Base-by-base conservation (phyloP, 1,140 invertebrate species). In the Tribolium castaneum region DNA sequence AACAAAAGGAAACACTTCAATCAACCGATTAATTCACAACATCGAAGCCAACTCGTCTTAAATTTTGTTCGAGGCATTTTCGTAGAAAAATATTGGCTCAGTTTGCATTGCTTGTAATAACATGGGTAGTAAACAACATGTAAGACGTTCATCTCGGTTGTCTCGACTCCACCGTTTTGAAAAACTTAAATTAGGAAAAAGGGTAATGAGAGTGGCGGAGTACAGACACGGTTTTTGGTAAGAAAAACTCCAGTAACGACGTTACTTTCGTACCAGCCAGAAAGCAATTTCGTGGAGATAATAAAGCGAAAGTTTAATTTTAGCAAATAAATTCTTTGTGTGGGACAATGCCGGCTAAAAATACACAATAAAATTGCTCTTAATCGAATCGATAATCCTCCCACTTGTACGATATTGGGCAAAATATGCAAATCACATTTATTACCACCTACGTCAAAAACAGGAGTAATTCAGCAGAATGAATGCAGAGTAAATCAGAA, bases 361-460 rank as follows among this genome's bases (percentile, higher is more conserved):
- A 45, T 45, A n/a, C n/a, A 45, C 7, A 45, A 45, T 45, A 45
- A 52, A 52, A 52, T 52, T 1, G 4, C 51, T 52, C 51, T 52
- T 52, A 52, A 52, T 52, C 16, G 13, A 52, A 52, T 52, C 51
- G 13, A 52, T 52, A 52, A 10, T 13, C 9, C 39, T 45, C 51
- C 51, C 16, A 52, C 51, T n/a, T 19, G 13, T 19, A 14, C 51
- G 51, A 52, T 52, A 52, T 19, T 14, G 13, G 51, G 3, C 16
- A 19, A 52, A 52, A 52, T 52, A 52, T 52, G 51, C 16, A 52
- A 52, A 52, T 52, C 16, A 16, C 51, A 52, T 52, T 52, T 52
- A 52, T 52, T 52, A 19, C 51, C 51, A 52, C 51, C 51, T 52
- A 52, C 51, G 51, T 52, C 51, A 52, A 52, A 45, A 52, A 52